Evolutionary conservation across 2,888 invertebrate species (phyloP), one percentile per base, ranked within the genome.

Genomic region (Zele albiditarsus): DNA sequence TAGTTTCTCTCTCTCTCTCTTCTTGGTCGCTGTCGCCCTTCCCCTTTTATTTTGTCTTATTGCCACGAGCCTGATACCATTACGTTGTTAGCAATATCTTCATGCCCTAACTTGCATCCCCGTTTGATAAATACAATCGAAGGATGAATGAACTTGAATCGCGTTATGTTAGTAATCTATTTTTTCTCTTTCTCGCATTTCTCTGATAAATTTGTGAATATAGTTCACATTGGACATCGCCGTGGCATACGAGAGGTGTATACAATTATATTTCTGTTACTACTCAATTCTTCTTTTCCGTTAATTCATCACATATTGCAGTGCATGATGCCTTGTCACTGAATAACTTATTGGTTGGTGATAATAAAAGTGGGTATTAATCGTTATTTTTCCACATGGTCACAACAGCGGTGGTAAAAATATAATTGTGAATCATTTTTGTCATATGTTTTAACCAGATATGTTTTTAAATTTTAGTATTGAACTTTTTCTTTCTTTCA

Each of bases 11-110:
- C 53, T 31, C 27, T 14, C 12, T 23, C 42, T 68, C 3, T 57
- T 57, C 42, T 28, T 12, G 10, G 70, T 71, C 23, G 72, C 63
- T 53, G 16, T 63, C n/a, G 27, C 20, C 76, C n/a, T 74, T 49
- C 42, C 28, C 27, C 28, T 68, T 42, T 20, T 28, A n/a, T 31
- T n/a, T 4, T 23, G n/a, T 69, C 67, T 72, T 53, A 77, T 74
- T 75, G 74, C 76, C 74, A 74, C 77, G 77, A 78, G 76, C 74
- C 77, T 77, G 70, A 71, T 71, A 66, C 71, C 28, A 38, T 49
- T 73, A 68, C 65, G 33, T 72, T 42, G 27, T 53, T 16, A 38
- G 31, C 20, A 42, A 33, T 10, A 66, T 27, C 58, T 16, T 66
- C 31, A 38, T 33, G 16, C 23, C 65, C 63, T 33, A 23, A 53